Evolutionary conservation across 2,888 invertebrate species (phyloP).

Genomic region (Polydrusus cervinus): DNA sequence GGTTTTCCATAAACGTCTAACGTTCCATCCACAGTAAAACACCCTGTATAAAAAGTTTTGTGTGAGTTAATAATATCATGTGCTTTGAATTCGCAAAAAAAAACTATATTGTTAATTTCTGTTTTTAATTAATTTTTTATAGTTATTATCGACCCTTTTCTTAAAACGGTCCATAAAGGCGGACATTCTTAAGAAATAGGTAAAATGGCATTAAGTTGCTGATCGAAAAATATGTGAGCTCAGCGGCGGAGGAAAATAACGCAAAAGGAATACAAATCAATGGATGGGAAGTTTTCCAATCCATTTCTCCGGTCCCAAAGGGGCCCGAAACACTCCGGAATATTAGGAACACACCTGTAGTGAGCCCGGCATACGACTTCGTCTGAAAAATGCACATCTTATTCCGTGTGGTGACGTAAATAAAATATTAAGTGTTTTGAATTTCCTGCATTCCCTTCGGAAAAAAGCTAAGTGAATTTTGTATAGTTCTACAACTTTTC

Average conservation of each 20-base stretch:
- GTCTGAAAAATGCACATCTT: conserved; percentile 51
- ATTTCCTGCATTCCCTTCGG: conserved; percentile 19
- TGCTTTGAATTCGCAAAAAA: too few relatives aligned
- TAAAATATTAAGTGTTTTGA: conserved; percentile 43
- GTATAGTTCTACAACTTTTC: conserved; percentile 14
- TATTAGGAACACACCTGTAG: conserved; percentile 67
- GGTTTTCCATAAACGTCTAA: too few relatives aligned
- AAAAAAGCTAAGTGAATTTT: conserved; percentile 23
- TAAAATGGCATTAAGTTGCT: conserved; percentile 60
- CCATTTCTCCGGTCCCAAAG: conserved; percentile 67
- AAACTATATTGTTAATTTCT: too few relatives aligned
- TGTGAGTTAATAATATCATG: too few relatives aligned
- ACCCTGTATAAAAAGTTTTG: too few relatives aligned
- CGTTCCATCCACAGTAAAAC: too few relatives aligned
- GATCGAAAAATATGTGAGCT: conserved; percentile 67
- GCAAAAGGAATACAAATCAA: conserved; percentile 69
- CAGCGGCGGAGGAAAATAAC: conserved; percentile 51
- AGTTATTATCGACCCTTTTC: background rate
- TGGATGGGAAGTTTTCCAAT: conserved; percentile 72
- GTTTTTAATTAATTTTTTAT: too few relatives aligned
- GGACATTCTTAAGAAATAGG: conserved; percentile 18
- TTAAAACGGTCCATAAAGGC: background rate
- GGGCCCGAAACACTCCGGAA: conserved; percentile 64
- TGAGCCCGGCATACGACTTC: conserved; percentile 47
- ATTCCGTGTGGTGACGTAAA: conserved; percentile 40